A percentile compares a stretch with the other conserved stretches of the same genome.
Conservation (phyloP, 2,888 invertebrate genomes). For the Heteropelma amictum region DNA sequence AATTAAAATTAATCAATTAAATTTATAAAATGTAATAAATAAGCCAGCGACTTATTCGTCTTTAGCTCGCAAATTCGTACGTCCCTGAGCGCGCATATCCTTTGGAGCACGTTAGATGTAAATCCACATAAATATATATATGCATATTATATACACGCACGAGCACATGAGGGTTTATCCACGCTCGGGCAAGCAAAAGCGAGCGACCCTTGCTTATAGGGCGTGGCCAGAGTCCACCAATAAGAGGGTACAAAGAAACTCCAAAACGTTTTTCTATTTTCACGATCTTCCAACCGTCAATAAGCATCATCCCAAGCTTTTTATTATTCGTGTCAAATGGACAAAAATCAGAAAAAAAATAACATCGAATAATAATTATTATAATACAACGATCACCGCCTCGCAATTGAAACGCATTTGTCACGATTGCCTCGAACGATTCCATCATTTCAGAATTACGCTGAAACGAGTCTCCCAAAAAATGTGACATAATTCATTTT, state of each 20-base stretch:
- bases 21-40: background rate
- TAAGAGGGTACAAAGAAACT: constrained; percentile 65
- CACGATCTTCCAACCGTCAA: constrained; percentile 5
- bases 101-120: constrained; percentile 49
- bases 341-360: background rate
- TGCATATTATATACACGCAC: constrained; percentile 61
- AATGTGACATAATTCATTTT: no score
- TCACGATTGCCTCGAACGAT: no score
- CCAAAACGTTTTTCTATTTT: constrained; percentile 56
- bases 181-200: constrained; percentile 66
- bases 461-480: no score
- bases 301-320: background rate
- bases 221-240: constrained; percentile 75
- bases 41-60: no score
- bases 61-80: constrained; percentile 8
- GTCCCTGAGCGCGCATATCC: constrained; percentile 34
- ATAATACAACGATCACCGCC: no score
- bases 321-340: no score
- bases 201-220: constrained; percentile 72
- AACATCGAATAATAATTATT: no score
- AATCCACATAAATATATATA: constrained; percentile 30
- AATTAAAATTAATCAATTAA: background rate
- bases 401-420: no score
- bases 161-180: constrained; percentile 71
- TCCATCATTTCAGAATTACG: no score